Evolutionary conservation across 30 jellyfish, hydroid and myxozoan genomes (phyloP).

Genomic region (Clytia hemisphaerica): DNA sequence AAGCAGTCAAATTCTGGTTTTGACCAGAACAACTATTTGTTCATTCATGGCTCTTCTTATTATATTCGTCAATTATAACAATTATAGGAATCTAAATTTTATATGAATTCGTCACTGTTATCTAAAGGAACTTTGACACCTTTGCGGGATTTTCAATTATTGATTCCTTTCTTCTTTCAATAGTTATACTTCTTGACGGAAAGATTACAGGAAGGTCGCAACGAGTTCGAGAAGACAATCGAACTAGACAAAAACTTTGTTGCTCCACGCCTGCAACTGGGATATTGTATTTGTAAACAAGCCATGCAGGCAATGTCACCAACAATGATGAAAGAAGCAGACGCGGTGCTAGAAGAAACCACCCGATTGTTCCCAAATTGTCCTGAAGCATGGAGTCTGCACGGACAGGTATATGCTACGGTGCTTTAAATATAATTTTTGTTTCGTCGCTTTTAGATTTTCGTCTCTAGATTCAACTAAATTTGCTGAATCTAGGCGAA

Average conservation of each 20-base stretch:
- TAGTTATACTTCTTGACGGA: conserved; percentile 71
- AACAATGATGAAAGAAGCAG: conserved; percentile 68
- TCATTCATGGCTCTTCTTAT: no score
- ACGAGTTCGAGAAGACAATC: conserved; percentile 75
- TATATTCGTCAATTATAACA: neutral
- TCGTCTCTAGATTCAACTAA: no score
- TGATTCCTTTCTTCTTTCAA: neutral
- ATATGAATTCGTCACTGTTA: neutral
- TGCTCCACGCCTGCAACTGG: conserved; percentile 79
- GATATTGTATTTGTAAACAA: conserved; percentile 62
- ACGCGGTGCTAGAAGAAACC: conserved; percentile 65
- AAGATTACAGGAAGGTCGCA: conserved; percentile 53
- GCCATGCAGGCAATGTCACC: conserved; percentile 68
- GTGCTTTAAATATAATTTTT: no score
- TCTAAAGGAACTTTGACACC: neutral
- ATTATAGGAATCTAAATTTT: neutral
- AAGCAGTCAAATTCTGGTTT: no score
- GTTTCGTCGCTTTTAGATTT: no score
- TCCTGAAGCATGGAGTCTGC: conserved; percentile 86
- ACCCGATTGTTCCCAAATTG: conserved; percentile 59
- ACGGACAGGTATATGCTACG: conserved; percentile 88
- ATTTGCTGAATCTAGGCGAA: no score
- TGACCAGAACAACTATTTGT: no score
- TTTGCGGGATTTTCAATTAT: neutral
- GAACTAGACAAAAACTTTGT: conserved; percentile 42